Evolutionary conservation across 2,888 invertebrate species (phyloP).

Genomic region (Heterodera filipjevi): DNA sequence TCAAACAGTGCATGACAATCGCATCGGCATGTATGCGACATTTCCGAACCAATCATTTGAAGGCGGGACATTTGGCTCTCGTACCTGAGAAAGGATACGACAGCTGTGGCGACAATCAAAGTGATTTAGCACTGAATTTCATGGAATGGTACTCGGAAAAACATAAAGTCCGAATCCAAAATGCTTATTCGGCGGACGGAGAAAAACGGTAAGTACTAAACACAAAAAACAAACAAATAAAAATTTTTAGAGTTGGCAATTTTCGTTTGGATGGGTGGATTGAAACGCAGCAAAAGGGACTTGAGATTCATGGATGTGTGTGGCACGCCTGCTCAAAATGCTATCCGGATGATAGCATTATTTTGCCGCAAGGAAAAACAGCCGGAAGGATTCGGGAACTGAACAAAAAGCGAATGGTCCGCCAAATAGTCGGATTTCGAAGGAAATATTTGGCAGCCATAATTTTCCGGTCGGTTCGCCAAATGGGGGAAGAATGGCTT

Average conservation of each 20-base stretch:
- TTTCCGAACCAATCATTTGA: background rate
- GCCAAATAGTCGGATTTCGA: background rate
- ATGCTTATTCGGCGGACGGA: background rate
- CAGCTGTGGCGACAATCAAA: background rate
- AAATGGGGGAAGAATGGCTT: background rate
- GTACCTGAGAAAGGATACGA: background rate
- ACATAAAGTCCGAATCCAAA: background rate
- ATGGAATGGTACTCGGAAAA: background rate
- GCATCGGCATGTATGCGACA: background rate
- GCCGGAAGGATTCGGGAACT: background rate
- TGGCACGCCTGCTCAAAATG: background rate
- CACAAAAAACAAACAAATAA: background rate
- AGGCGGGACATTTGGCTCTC: background rate
- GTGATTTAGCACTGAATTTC: background rate
- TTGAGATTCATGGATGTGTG: background rate
- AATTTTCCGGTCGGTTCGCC: background rate
- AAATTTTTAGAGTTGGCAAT: background rate
- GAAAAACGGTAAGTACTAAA: background rate
- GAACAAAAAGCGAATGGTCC: background rate
- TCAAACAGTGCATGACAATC: background rate
- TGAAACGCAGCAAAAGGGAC: background rate
- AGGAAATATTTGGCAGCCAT: background rate
- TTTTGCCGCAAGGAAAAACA: background rate
- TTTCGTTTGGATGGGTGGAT: background rate
- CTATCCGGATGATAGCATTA: background rate